These are phyloP conservation scores for Tineola bisselliella DNA, from an alignment of 2,888 invertebrate genomes.

Conservation along the genomic window DNA sequence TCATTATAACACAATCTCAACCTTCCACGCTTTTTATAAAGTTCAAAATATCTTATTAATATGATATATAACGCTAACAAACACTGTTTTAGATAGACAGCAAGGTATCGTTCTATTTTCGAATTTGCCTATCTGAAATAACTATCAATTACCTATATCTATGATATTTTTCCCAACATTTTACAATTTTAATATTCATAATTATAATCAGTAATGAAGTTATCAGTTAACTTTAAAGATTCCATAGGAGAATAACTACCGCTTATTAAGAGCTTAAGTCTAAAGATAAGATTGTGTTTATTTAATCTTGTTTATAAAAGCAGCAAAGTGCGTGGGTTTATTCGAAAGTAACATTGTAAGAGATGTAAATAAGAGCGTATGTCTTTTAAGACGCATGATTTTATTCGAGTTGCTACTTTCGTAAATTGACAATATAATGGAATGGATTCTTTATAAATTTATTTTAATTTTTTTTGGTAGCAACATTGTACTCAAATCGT, in stretches of 20 bases:
- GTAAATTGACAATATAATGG: background rate
- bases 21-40: background rate
- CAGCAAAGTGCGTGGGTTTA: slow-evolving; percentile 4
- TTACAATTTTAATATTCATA: too few relatives aligned
- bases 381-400: slow-evolving; percentile 5
- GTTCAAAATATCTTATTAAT: background rate
- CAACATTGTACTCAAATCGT: background rate
- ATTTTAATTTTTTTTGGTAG: background rate
- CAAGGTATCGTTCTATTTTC: slow-evolving; percentile 34
- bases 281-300: background rate
- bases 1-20: background rate
- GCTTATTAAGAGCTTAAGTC: background rate
- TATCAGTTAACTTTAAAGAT: background rate
- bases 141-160: background rate
- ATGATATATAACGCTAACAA: background rate
- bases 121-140: slow-evolving; percentile 31
- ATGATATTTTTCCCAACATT: too few relatives aligned
- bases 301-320: background rate
- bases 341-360: slow-evolving; percentile 7
- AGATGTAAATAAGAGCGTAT: slow-evolving; percentile 21
- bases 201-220: background rate
- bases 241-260: background rate
- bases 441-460: background rate
- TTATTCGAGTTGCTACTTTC: background rate
- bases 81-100: background rate